Evolutionary conservation across 2,113 vertebrate genomes (phyloP), one percentile per base, ranked within the genome.

Genomic region (Rhinolophus sinicus): DNA sequence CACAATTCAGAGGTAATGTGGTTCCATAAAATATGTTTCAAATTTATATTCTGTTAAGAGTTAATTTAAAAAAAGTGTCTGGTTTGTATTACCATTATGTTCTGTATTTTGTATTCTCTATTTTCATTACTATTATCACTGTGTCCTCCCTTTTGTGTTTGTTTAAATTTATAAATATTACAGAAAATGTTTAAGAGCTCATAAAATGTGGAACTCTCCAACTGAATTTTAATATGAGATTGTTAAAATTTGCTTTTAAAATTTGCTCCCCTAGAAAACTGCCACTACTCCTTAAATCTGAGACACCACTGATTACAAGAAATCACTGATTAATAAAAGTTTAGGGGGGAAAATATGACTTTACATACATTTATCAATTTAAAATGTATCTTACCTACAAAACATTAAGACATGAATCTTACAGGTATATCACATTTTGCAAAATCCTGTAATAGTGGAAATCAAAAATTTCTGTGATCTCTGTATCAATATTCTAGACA

Each of bases 1-100:
- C 35, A 60, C 67, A 86, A 78, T 69, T 93, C 73, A 44, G 16
- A 33, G 40, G 18, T 15, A 15, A 77, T 30, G 58, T 30, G 16
- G 30, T 60, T 77, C 16, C 38, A 78, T 58, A 30, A 69, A 93
- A 93, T 54, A 85, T 40, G 28, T 93, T 78, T 93, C 50, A 93
- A 77, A 15, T 47, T 86, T 47, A 86, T 69, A 67, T 58, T 64
- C 28, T 86, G 35, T 47, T 87, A 77, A 77, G 26, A 65, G 19
- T 58, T 47, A 35, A 28, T 62, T 92, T 21, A 21, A 47, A 58
- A 72, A 24, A 4, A 77, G 22, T 56, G 30, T n/a, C 30, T 67
- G 38, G 67, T 77, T 58, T 70, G 28, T 90, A 80, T 26, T 67
- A 65, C 33, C 60, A 77, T 54, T 54, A 14, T 69, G 76, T 58